Conservation (phyloP, 1,140 invertebrate species). For the Heterodera schachtii region DNA sequence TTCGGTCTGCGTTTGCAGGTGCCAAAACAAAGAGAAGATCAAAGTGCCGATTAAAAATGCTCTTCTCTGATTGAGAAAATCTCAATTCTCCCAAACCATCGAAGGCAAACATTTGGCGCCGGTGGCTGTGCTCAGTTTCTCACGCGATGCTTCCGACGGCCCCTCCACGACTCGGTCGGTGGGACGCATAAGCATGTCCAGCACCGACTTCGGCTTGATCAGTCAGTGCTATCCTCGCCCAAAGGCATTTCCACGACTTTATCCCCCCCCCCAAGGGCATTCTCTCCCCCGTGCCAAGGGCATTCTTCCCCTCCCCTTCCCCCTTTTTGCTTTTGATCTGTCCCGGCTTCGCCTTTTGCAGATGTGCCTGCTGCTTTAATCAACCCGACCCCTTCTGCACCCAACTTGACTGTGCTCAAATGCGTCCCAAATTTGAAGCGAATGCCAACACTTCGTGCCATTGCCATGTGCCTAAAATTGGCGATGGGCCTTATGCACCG, state of each 20-base stretch:
- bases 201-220: slow-evolving; percentile 1
- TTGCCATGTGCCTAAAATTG: slow-evolving; percentile 46
- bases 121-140: slow-evolving; percentile 44
- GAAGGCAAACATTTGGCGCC: slow-evolving; percentile 25
- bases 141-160: slow-evolving; percentile 42
- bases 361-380: slow-evolving; percentile 55
- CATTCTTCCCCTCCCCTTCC: background rate
- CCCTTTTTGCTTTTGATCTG: no score
- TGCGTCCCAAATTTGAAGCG: slow-evolving; percentile 47
- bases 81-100: slow-evolving; percentile 2
- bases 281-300: background rate
- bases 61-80: no score
- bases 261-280: background rate
- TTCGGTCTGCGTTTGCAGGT: slow-evolving; percentile 52
- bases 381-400: slow-evolving; percentile 48
- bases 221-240: background rate
- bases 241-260: no score
- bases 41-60: no score
- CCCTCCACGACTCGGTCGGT: no score
- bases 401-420: slow-evolving; percentile 48
- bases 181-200: background rate
- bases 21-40: background rate
- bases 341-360: slow-evolving; percentile 10
- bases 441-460: slow-evolving; percentile 46
- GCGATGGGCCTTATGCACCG: slow-evolving; percentile 29